These are phyloP conservation scores for Heliconius himera DNA, from an alignment of 1,140 invertebrate species.

Conservation along the genomic window DNA sequence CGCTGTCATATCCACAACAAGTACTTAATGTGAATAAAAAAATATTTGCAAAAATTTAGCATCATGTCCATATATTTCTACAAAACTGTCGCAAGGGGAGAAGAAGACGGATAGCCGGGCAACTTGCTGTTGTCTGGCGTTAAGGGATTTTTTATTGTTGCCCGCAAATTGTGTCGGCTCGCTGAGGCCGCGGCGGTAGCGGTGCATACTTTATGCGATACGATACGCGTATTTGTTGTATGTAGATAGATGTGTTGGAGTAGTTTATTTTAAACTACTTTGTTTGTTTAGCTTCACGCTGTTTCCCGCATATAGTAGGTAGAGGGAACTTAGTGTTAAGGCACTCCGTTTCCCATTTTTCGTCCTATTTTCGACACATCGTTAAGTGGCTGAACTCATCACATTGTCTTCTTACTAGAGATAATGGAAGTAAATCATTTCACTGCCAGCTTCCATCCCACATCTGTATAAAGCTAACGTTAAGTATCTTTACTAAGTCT, in stretches of 20 bases:
- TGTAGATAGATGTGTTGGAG: not conserved
- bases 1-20: no score
- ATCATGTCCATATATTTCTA: slow-evolving; percentile 51
- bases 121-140: slow-evolving; percentile 67
- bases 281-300: not conserved
- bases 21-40: not conserved
- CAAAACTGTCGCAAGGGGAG: slow-evolving; percentile 54
- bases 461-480: no score
- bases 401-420: not conserved
- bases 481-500: no score
- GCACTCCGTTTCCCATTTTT: not conserved
- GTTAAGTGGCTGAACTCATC: no score
- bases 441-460: no score
- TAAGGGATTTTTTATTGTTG: slow-evolving; percentile 80
- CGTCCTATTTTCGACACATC: no score
- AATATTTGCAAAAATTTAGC: not conserved
- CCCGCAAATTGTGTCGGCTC: slow-evolving; percentile 66
- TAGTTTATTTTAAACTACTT: not conserved
- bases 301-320: no score
- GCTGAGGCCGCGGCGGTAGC: slow-evolving; percentile 50
- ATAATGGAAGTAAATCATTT: no score
- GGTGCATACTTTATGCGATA: slow-evolving; percentile 69
- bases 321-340: not conserved
- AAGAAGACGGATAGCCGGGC: slow-evolving; percentile 73
- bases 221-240: slow-evolving; percentile 4